Evolutionary conservation across 2,797 vertebrate species (phyloP), one percentile per base, ranked within the genome.

Genomic region (Distichodus sexfasciatus): DNA sequence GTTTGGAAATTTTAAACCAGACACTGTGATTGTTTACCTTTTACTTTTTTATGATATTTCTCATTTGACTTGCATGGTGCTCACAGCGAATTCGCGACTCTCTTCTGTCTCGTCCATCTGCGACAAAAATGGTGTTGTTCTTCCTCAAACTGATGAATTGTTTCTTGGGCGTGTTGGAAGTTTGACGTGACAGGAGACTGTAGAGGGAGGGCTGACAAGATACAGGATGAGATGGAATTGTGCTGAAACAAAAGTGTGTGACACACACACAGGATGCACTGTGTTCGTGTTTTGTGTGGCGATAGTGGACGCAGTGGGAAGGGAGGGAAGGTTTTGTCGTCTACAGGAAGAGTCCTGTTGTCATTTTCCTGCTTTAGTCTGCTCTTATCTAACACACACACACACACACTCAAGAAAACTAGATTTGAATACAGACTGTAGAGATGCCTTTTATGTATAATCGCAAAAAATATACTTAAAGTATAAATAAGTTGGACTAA

Each of bases 231-330:
- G 51, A 41, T 38, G 57, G 58, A 66, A 74, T 71, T 73, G 68
- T 76, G 71, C 21, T 28, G 50, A 55, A 46, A 44, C 55, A 46
- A 75, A 48, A 66, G 60, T 19, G 41, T 40, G 55, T 23, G 35
- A n/a, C 51, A 51, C 60, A 46, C 48, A 64, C 59, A 79, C 69
- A 77, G 78, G 75, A 80, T 75, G 72, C 59, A 50, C 59, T 50
- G 46, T 35, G 17, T 6, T 41, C 28, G 8, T 67, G 28, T 35
- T n/a, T 48, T 29, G 14, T 12, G 53, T 43, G 23, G 50, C 63
- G 21, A 48, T 61, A 24, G 61, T n/a, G 63, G 53, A 64, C 44
- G 38, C 53, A 24, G 21, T 54, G 41, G 60, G 50, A 68, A 54
- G 21, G 66, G 7, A 74, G 75, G 63, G 78, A 81, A 54, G 67